Evolutionary conservation across 2,113 vertebrate species (phyloP), one percentile per base, ranked within the genome.

Genomic region (Acrocephalus arundinaceus): DNA sequence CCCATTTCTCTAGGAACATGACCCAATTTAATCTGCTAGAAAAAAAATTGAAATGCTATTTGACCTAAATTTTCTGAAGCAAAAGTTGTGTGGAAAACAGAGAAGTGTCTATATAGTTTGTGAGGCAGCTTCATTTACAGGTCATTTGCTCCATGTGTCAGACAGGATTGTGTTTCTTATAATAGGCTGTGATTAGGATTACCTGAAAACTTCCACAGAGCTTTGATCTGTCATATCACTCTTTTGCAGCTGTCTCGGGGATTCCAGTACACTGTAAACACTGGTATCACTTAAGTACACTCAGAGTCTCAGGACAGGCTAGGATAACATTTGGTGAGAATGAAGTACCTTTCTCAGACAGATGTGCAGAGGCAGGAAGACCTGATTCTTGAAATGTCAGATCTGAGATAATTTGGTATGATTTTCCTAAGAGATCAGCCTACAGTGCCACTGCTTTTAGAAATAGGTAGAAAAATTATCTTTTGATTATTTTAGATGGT

Each of bases 41-140:
- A 94, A 95, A 95, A 87, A 93, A 91, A 54, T 4, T n/a, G 59
- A 95, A 80, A 87, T 43, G 49, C 63, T 83, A 73, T 85, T 89
- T 86, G 94, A 96, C 95, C 93, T 96, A 86, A 82, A 95, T 96
- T 85, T 94, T 93, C n/a, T 87, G 86, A 97, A 95, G 78, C 46
- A 96, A 94, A 93, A 97, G 90, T 89, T 94, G 75, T 85, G 39
- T 74, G 79, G 49, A 48, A 86, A 88, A 78, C 46, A 88, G 79
- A 66, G 68, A 94, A 89, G 41, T 91, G 55, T 71, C 86, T 88
- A 22, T 19, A 68, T 45, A 81, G 80, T 92, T 91, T 8, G 19
- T 7, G 10, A 85, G 66, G 46, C 77, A 74, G 33, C 76, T 75
- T 75, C 63, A n/a, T 66, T 96, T 90, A 86, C 52, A 91, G 78